phyloP scores from a whole-genome alignment of 2,888 invertebrate species.

The Pterostichus niger region DNA sequence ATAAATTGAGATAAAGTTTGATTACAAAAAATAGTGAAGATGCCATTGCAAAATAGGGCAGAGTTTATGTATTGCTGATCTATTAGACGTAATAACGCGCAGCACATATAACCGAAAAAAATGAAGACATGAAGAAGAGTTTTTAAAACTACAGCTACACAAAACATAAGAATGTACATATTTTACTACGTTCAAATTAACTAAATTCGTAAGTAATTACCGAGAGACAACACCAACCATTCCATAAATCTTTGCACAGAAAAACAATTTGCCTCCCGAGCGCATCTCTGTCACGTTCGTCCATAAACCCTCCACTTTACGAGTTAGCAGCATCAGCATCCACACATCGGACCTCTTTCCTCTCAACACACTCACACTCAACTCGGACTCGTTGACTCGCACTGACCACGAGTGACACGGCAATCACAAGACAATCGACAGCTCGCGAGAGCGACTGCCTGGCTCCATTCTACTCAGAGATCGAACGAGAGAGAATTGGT shows the following conservation, averaged over 20 bases:
- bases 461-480: not conserved
- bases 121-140: no score
- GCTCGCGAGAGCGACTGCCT: not conserved
- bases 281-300: slow-evolving; percentile 28
- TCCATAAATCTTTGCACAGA: not conserved
- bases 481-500: not conserved
- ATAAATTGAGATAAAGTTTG: no score
- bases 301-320: slow-evolving; percentile 36
- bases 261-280: slow-evolving; percentile 37
- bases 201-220: not conserved
- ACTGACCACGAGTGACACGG: slow-evolving; percentile 49
- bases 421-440: slow-evolving; percentile 54
- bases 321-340: slow-evolving; percentile 5
- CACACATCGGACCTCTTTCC: not conserved
- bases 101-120: no score
- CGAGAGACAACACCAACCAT: not conserved
- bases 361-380: not conserved
- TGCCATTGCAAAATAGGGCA: no score
- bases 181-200: not conserved
- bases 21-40: no score
- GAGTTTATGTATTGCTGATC: no score
- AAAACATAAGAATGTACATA: not conserved
- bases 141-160: no score
- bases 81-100: no score
- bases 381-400: not conserved